A percentile compares a stretch with the other conserved stretches of the same genome.
These are phyloP conservation scores for Polyergus mexicanus DNA, from an alignment of 1,140 invertebrate genomes.

Conservation along the genomic window DNA sequence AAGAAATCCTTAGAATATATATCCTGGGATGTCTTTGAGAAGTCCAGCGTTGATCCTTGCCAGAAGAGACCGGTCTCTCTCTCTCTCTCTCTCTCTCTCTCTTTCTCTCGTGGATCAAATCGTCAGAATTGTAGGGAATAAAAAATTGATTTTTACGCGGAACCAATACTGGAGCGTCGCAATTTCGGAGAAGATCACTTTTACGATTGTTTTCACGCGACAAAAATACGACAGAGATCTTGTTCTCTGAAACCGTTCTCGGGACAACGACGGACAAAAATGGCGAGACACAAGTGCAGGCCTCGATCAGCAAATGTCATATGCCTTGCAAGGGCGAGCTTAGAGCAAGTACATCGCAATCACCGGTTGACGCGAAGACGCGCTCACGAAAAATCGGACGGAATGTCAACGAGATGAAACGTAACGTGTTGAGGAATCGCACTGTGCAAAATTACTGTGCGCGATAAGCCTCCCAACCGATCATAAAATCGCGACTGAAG, in stretches of 20 bases:
- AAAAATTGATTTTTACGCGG: not conserved
- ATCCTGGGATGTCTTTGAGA: not conserved
- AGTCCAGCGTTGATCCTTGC: not conserved
- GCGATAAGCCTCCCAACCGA: conserved; percentile 45
- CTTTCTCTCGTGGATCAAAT: not conserved
- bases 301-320: conserved; percentile 14
- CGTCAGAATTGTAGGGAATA: not conserved
- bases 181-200: not conserved
- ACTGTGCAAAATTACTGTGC: not conserved
- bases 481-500: conserved; percentile 69
- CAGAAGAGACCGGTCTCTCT: not conserved
- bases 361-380: not conserved
- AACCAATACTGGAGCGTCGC: not conserved
- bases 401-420: not conserved
- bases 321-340: not conserved
- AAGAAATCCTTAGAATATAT: not conserved
- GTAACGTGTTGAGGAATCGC: no score
- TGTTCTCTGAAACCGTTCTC: conserved; percentile 4
- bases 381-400: not conserved
- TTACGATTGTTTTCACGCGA: not conserved
- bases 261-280: conserved; percentile 40
- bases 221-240: not conserved
- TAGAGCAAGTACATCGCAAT: no score
- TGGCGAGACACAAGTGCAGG: conserved; percentile 14
- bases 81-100: conserved; percentile 11